Evolutionary conservation across 2,888 invertebrate species (phyloP), one percentile per base, ranked within the genome.

Genomic region (Nomada lathburiana): DNA sequence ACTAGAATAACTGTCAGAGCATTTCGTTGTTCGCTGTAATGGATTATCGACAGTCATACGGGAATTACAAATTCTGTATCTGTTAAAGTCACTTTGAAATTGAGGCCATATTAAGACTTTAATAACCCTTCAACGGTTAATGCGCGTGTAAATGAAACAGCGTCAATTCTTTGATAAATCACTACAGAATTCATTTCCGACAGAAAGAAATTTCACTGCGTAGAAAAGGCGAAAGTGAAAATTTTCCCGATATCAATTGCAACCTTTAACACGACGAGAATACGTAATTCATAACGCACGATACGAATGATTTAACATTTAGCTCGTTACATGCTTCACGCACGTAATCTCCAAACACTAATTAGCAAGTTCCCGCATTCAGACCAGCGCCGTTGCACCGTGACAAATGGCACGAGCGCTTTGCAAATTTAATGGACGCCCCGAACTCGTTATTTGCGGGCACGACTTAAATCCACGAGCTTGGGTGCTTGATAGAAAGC

Each of bases 211-310:
- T 36, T 36, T 36, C 36, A 7, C 36, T 36, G 36, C 36, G 36
- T 7, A 7, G 1, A 36, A 36, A 36, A 0, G 36, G 36, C 7
- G 36, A 36, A 36, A 7, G 36, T 36, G 36, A 36, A 36, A 36
- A 36, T 36, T 36, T 36, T 7, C 0, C 7, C 36, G 36, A 36
- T 36, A 36, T 36, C 36, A 36, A 36, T 23, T 50, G 65, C 57
- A 64, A 64, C 47, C 65, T 74, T 74, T 59, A 57, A 74, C 65
- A 59, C 57, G 44, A 59, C 65, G 52, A 42, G 62, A 67, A 75
- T 75, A 26, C 44, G 42, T 36, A 36, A 36, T 36, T 36, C 36
- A 36, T 36, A 60, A 53, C 68, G 52, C 69, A 60, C 44, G 60
- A 10, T n/a, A 44, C 44, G 23, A 20, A 44, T 60, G 60, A 62